Conservation (phyloP, 2,113 vertebrate genomes). For the Campylomormyrus numenius region DNA sequence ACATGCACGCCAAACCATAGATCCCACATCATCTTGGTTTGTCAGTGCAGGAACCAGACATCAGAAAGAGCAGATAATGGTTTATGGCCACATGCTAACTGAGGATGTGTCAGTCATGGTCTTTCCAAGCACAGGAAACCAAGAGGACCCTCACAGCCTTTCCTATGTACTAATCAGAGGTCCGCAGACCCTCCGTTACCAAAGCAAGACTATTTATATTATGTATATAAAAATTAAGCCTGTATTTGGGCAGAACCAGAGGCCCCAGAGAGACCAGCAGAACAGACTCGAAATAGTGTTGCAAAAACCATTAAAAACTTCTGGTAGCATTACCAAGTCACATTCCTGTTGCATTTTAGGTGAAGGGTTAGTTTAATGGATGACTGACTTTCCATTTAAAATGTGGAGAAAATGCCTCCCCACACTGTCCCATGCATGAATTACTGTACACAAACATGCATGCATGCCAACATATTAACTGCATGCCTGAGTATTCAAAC, state of each 20-base stretch:
- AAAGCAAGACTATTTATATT: background rate
- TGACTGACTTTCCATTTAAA: background rate
- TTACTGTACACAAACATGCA: background rate
- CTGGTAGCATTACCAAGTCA: background rate
- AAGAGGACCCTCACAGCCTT: background rate
- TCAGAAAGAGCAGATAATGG: background rate
- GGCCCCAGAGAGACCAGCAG: background rate
- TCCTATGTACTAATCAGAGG: background rate
- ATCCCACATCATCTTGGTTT: background rate
- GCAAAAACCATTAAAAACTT: background rate
- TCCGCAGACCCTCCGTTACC: background rate
- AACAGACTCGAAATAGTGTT: background rate
- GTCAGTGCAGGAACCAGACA: conserved; percentile 1
- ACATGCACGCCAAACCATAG: background rate
- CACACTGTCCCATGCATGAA: background rate
- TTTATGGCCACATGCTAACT: background rate
- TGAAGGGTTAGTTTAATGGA: background rate
- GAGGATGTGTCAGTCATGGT: background rate
- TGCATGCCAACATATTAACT: background rate
- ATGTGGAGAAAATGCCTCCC: background rate
- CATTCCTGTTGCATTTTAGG: background rate
- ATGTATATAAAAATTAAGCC: background rate
- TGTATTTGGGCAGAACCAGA: background rate
- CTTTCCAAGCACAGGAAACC: background rate
- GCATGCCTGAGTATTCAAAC: background rate